Evolutionary conservation across 2,113 vertebrate genomes (phyloP).

Genomic region (Sardina pilchardus): DNA sequence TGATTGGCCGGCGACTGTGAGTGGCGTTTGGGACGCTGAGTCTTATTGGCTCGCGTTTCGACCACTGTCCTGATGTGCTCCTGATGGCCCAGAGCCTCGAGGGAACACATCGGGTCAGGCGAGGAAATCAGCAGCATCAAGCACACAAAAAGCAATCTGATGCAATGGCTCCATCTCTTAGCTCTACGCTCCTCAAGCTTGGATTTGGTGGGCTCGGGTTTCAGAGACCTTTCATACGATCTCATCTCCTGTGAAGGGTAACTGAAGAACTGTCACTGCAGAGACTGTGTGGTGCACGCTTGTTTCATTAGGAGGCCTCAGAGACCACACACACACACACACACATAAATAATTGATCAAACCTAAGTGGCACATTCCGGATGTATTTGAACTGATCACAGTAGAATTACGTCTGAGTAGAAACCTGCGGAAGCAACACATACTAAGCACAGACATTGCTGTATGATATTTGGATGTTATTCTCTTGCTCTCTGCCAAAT

Average conservation of each 20-base stretch:
- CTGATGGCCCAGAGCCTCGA: neutral
- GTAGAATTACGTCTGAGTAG: neutral
- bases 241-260: neutral
- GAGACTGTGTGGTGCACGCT: neutral
- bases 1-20: neutral
- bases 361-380: neutral
- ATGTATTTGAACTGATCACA: neutral
- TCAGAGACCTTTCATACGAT: neutral
- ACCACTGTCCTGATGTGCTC: constrained; percentile 3
- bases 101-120: neutral
- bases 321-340: neutral
- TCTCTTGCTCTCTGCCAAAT: too few relatives aligned
- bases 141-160: constrained; percentile 6
- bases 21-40: neutral
- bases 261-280: neutral
- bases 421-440: neutral
- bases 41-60: neutral
- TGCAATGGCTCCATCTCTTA: neutral
- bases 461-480: neutral
- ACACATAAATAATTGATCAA: neutral
- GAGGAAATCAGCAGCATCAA: neutral
- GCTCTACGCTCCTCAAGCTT: neutral
- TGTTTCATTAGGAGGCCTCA: neutral
- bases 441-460: neutral
- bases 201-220: neutral